These are phyloP conservation scores for Ailurus styani DNA, from an alignment of 2,113 vertebrate species.

Conservation along the genomic window DNA sequence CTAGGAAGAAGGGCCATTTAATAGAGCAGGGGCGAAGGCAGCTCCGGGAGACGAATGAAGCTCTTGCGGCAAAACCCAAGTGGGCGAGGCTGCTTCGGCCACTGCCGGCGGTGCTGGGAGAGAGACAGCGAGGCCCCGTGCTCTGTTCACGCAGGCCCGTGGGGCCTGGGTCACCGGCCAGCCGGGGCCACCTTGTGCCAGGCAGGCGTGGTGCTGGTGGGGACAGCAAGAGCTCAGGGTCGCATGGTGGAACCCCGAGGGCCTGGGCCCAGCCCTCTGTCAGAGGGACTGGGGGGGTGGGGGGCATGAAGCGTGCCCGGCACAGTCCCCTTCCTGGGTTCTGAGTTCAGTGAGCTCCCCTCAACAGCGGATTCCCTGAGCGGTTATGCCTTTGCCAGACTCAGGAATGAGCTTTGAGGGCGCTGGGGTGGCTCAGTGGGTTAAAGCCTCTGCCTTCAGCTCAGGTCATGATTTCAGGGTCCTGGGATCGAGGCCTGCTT, in stretches of 20 bases:
- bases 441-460: too few species aligned
- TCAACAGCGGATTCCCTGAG: neutral
- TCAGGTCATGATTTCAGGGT: too few species aligned
- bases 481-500: too few species aligned
- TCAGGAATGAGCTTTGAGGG: too few species aligned
- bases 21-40: neutral
- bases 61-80: accelerated
- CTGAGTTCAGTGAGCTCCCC: neutral
- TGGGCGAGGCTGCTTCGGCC: neutral
- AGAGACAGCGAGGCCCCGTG: too few species aligned
- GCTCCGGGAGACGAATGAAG: neutral
- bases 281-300: too few species aligned
- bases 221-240: neutral
- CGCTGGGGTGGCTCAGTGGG: too few species aligned
- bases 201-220: neutral
- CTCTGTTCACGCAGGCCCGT: neutral
- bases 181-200: neutral
- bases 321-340: neutral
- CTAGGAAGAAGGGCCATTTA: neutral
- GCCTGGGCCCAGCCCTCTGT: neutral
- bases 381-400: neutral
- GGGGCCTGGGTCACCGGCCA: neutral
- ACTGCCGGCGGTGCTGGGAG: accelerated
- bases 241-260: too few species aligned
- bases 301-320: neutral